A percentile compares a stretch with the other conserved stretches of the same genome.
phyloP scores from a whole-genome alignment of 64 coral and sea anemone genomes.

The Acropora yongei region DNA sequence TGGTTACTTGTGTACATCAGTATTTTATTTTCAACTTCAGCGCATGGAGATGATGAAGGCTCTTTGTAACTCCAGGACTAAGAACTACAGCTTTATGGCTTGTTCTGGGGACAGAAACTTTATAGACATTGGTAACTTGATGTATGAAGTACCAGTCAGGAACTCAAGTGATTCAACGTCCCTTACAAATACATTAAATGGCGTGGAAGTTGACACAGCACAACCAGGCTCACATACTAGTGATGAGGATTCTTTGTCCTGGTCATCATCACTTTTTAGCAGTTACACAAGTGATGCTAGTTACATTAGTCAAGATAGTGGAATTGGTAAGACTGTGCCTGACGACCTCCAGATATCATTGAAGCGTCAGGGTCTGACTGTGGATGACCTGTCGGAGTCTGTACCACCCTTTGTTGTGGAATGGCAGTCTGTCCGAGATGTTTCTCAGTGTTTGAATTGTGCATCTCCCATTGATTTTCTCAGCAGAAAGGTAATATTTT shows the following conservation, averaged over 20 bases:
- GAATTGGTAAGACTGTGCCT: neutral
- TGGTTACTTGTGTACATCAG: too few relatives aligned
- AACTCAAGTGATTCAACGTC: slow-evolving; percentile 4
- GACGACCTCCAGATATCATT: slow-evolving; percentile 65
- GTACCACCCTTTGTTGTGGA: slow-evolving; percentile 78
- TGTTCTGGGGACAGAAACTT: neutral
- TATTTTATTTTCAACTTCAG: neutral
- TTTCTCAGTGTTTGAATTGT: slow-evolving; percentile 88
- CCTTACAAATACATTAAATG: slow-evolving; percentile 2
- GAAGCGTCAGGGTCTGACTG: slow-evolving; percentile 82
- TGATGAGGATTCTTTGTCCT: slow-evolving; percentile 21
- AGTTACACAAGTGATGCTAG: slow-evolving; percentile 2
- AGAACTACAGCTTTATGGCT: neutral
- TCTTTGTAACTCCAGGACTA: neutral
- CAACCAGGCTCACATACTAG: neutral
- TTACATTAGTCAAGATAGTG: neutral
- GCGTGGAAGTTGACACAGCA: neutral
- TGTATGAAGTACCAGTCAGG: neutral
- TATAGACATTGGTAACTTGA: neutral
- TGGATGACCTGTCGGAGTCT: slow-evolving; percentile 77
- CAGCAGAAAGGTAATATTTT: slow-evolving; percentile 93
- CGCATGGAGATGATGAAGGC: slow-evolving; percentile 34
- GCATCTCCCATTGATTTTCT: slow-evolving; percentile 89
- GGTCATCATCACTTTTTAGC: neutral
- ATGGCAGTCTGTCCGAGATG: slow-evolving; percentile 93